Percentiles rank a stretch among this genome's conserved stretches.
Conservation (phyloP, 2,888 invertebrate species). For the Morinoia aosen region DNA sequence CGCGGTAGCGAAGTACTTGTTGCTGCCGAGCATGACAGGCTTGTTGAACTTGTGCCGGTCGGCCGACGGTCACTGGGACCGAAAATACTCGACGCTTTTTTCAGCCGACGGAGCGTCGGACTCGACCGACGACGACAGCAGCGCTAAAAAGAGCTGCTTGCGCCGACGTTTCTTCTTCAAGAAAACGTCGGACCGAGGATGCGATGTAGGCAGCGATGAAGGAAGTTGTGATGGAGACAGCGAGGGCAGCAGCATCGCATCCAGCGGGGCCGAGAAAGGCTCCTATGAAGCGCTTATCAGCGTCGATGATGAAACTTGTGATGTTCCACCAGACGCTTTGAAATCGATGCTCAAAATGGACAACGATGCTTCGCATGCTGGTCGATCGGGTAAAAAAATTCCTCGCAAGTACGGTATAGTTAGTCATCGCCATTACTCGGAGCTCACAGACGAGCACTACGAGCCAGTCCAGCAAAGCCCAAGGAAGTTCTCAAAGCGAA, state of each 20-base stretch:
- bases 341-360: not conserved
- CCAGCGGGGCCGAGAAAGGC: conserved; percentile 36
- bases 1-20: not conserved
- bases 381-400: not conserved
- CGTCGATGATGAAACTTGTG: not conserved
- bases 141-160: conserved; percentile 23
- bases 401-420: not conserved
- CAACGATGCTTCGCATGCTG: not conserved
- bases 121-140: conserved; percentile 45
- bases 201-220: conserved; percentile 30
- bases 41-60: conserved; percentile 21
- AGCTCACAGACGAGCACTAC: not conserved
- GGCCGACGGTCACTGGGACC: conserved; percentile 25
- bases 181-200: conserved; percentile 4
- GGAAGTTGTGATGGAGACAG: conserved; percentile 36
- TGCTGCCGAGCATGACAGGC: conserved; percentile 21
- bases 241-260: conserved; percentile 13
- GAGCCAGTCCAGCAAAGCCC: not conserved
- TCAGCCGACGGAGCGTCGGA: not conserved
- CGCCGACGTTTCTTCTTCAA: conserved; percentile 36
- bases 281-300: conserved; percentile 38
- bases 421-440: not conserved
- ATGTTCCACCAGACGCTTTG: not conserved
- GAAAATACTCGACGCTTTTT: not conserved
- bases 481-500: not conserved